Conservation (phyloP, 2,888 invertebrate species). For the Antheraea assamensis region DNA sequence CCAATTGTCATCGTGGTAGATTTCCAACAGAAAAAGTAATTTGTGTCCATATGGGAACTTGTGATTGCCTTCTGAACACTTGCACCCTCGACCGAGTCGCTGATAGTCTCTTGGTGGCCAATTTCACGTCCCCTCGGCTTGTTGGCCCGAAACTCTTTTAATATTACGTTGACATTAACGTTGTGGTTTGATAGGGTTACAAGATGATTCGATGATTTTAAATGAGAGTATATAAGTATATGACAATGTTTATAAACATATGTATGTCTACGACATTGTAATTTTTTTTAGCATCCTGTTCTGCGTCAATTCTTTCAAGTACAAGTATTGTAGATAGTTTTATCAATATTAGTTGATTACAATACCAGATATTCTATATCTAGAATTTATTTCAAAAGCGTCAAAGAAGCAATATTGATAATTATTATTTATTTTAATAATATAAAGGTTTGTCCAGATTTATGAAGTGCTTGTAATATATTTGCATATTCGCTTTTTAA, state of each 20-base stretch:
- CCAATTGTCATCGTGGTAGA: conserved; percentile 72
- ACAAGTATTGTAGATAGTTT: too few species aligned
- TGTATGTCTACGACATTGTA: neutral
- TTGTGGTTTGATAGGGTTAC: conserved; percentile 43
- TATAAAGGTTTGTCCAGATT: neutral
- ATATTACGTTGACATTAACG: conserved; percentile 51
- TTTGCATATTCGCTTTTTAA: neutral
- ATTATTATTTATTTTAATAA: neutral
- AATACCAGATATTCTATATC: too few species aligned
- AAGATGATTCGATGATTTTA: conserved; percentile 22
- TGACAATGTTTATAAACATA: neutral
- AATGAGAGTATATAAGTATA: neutral
- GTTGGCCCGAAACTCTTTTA: conserved; percentile 69
- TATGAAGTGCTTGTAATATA: neutral
- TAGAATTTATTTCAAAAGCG: neutral
- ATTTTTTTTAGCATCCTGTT: neutral
- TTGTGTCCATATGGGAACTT: conserved; percentile 79
- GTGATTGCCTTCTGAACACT: conserved; percentile 77
- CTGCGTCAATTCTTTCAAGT: neutral
- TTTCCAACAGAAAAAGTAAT: conserved; percentile 74
- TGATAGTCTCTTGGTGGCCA: conserved; percentile 69
- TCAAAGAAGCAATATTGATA: neutral
- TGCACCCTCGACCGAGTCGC: conserved; percentile 58
- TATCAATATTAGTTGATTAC: too few species aligned
- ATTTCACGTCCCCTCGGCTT: conserved; percentile 56